These are phyloP conservation scores for Trichonephila inaurata DNA, from an alignment of 1,140 invertebrate species.

Conservation along the genomic window DNA sequence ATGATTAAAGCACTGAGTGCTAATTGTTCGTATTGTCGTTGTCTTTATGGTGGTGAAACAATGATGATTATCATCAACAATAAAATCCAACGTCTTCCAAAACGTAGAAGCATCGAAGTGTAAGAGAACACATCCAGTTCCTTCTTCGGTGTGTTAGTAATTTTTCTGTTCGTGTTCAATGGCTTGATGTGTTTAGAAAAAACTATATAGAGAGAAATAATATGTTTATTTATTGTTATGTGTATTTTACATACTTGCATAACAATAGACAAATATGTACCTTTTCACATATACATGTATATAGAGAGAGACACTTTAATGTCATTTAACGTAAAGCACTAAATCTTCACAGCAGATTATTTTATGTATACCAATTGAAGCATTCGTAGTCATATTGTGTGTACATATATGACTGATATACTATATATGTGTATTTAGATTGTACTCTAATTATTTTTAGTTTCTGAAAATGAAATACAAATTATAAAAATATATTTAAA, in stretches of 20 bases:
- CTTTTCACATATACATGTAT: constrained; percentile 41
- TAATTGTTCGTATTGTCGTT: constrained; percentile 55
- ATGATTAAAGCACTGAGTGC: constrained; percentile 44
- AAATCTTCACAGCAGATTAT: constrained; percentile 62
- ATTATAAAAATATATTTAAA: constrained; percentile 65
- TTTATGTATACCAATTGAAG: constrained; percentile 50
- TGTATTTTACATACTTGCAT: constrained; percentile 32
- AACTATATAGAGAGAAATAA: background rate
- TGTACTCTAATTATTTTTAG: constrained; percentile 39
- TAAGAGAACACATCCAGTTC: constrained; percentile 62
- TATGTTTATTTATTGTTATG: constrained; percentile 39
- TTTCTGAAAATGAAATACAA: background rate
- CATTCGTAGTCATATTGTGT: constrained; percentile 48
- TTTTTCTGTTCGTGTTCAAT: constrained; percentile 55
- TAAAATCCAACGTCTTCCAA: constrained; percentile 76
- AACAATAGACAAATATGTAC: constrained; percentile 23
- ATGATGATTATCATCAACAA: constrained; percentile 40
- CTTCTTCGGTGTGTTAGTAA: constrained; percentile 37
- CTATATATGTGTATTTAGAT: constrained; percentile 38
- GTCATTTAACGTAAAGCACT: constrained; percentile 60
- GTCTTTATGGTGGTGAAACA: constrained; percentile 40
- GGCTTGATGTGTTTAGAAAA: constrained; percentile 29
- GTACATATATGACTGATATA: constrained; percentile 62
- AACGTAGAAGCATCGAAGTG: constrained; percentile 55
- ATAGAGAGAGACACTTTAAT: constrained; percentile 49